Percentiles rank a stretch among this genome's conserved stretches.
phyloP scores from a whole-genome alignment of 2,888 invertebrate species.

The Thera britannica region DNA sequence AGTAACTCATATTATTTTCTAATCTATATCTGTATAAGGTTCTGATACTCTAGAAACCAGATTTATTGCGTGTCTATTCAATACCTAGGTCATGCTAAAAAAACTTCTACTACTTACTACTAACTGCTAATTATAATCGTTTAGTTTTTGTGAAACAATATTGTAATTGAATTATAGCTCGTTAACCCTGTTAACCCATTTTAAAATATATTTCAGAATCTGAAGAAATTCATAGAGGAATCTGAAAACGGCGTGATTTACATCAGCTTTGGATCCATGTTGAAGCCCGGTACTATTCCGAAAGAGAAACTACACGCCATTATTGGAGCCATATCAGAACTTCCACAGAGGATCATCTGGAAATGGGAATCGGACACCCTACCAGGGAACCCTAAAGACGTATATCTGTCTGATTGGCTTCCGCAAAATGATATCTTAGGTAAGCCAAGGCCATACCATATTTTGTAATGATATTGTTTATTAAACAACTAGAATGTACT shows the following conservation, averaged over 20 bases:
- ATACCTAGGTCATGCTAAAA: not conserved
- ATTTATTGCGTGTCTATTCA: not conserved
- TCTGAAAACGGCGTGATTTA: constrained; percentile 88
- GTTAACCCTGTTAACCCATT: not conserved
- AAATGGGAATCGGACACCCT: constrained; percentile 88
- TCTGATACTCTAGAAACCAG: not conserved
- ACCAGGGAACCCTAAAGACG: constrained; percentile 84
- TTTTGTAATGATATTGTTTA: not conserved
- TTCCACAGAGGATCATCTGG: constrained; percentile 89
- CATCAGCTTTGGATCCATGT: constrained; percentile 91
- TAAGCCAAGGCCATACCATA: constrained; percentile 16
- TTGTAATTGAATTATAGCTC: not conserved
- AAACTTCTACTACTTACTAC: not conserved
- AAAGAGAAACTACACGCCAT: constrained; percentile 85
- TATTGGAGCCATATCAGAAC: constrained; percentile 83
- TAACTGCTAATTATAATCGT: not conserved
- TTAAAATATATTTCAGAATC: constrained; percentile 67
- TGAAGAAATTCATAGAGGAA: constrained; percentile 87
- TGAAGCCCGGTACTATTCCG: constrained; percentile 86
- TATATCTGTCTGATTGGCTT: constrained; percentile 86
- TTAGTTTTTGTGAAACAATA: not conserved
- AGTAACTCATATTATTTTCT: constrained; percentile 28
- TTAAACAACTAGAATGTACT: no score
- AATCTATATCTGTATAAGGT: not conserved
- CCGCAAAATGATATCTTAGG: constrained; percentile 87